Evolutionary conservation across 2,113 vertebrate genomes (phyloP).

Genomic region (Poeciliopsis occidentalis): DNA sequence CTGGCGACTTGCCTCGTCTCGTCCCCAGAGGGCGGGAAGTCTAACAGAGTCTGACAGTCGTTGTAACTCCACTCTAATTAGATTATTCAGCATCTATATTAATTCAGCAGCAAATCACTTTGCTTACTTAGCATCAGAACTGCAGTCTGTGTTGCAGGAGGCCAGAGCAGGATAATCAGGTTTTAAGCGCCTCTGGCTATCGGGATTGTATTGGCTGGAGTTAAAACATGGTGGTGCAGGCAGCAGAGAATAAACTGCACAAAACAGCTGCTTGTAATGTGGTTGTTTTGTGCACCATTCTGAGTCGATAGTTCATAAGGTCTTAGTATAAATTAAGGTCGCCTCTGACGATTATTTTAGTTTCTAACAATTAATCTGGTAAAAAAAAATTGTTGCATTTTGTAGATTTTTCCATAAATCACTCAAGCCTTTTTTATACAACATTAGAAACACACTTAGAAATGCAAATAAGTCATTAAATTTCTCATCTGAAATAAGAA

Average conservation of each 20-base stretch:
- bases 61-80: constrained; percentile 55
- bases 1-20: constrained; percentile 18
- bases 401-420: too few relatives aligned
- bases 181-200: constrained; percentile 51
- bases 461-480: too few relatives aligned
- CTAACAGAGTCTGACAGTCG: constrained; percentile 60
- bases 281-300: neutral
- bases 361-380: too few relatives aligned
- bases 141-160: constrained; percentile 43
- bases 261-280: constrained; percentile 13
- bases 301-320: too few relatives aligned
- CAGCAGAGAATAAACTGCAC: constrained; percentile 28
- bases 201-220: constrained; percentile 51
- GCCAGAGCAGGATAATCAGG: constrained; percentile 51
- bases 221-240: constrained; percentile 34
- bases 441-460: too few relatives aligned
- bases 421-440: too few relatives aligned
- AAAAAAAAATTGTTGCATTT: too few relatives aligned
- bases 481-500: too few relatives aligned
- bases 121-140: constrained; percentile 50
- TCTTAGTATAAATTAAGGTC: too few relatives aligned
- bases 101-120: constrained; percentile 66
- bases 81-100: constrained; percentile 62
- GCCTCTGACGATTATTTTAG: too few relatives aligned
- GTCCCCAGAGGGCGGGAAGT: constrained; percentile 34